A percentile compares a stretch with the other conserved stretches of the same genome.
Evolutionary conservation across 2,888 invertebrate species (phyloP).

Genomic region (Heliconius erato): DNA sequence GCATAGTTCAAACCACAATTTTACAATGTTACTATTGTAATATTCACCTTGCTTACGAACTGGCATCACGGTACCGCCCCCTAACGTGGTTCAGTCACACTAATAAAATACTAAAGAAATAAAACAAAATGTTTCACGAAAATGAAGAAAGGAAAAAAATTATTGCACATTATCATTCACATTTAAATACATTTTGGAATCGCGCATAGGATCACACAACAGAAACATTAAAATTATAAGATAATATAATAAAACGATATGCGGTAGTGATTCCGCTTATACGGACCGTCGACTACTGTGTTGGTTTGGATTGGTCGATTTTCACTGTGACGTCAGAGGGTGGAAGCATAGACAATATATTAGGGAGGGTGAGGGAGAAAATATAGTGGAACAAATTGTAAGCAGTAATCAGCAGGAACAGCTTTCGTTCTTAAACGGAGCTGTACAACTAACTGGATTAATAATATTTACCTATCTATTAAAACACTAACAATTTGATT

Average conservation of each 20-base stretch:
- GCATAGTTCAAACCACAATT: slow-evolving; percentile 46
- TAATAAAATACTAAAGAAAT: slow-evolving; percentile 58
- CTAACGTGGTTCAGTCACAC: slow-evolving; percentile 78
- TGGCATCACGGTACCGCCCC: slow-evolving; percentile 88
- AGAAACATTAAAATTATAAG: slow-evolving; percentile 77
- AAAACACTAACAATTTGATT: not conserved
- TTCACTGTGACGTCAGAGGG: slow-evolving; percentile 87
- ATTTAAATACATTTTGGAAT: slow-evolving; percentile 69
- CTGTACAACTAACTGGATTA: not conserved
- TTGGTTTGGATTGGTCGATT: slow-evolving; percentile 87
- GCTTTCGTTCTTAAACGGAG: slow-evolving; percentile 21
- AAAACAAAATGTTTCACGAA: slow-evolving; percentile 68
- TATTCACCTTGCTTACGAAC: slow-evolving; percentile 91
- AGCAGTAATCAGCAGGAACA: not conserved
- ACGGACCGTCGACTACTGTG: slow-evolving; percentile 81
- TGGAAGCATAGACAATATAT: slow-evolving; percentile 81
- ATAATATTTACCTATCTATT: not conserved
- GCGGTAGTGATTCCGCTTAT: slow-evolving; percentile 75
- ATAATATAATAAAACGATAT: slow-evolving; percentile 68
- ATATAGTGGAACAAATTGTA: slow-evolving; percentile 49
- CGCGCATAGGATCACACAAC: slow-evolving; percentile 74
- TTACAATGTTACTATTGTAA: slow-evolving; percentile 50
- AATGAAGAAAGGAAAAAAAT: slow-evolving; percentile 60
- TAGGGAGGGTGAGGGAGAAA: slow-evolving; percentile 66
- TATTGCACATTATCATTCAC: slow-evolving; percentile 79